Conservation (phyloP, 2,113 vertebrate genomes). For the Paramisgurnus dabryanus region DNA sequence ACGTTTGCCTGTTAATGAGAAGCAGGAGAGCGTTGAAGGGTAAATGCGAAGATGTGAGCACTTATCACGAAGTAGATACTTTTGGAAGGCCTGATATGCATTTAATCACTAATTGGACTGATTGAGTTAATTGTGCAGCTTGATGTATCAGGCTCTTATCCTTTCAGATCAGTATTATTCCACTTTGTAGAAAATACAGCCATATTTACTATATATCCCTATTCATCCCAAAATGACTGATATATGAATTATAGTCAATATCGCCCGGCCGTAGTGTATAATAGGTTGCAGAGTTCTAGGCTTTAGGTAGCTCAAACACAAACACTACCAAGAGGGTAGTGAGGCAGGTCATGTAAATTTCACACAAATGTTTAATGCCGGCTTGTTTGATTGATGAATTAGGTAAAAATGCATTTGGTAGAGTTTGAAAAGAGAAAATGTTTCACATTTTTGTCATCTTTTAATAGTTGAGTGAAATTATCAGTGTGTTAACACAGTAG, state of each 20-base stretch:
- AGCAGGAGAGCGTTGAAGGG: not conserved
- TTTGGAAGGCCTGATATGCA: not conserved
- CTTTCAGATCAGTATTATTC: no score
- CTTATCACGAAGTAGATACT: slow-evolving; percentile 7
- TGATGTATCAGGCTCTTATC: not conserved
- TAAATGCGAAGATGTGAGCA: not conserved
- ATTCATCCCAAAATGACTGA: no score
- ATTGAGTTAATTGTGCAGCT: slow-evolving; percentile 13
- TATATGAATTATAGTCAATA: no score
- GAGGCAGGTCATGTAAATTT: not conserved
- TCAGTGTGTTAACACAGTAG: not conserved
- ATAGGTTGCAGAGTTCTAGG: slow-evolving; percentile 4
- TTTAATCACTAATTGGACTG: slow-evolving; percentile 1
- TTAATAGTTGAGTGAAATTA: slow-evolving; percentile 7
- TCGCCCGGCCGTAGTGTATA: not conserved
- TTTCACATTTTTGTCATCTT: not conserved
- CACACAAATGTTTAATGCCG: not conserved
- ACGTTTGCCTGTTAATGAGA: slow-evolving; percentile 28
- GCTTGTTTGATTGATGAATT: slow-evolving; percentile 6
- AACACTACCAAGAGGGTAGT: not conserved
- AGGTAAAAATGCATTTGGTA: not conserved
- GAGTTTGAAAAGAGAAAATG: not conserved
- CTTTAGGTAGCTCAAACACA: not conserved
- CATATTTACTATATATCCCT: no score
- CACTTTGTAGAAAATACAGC: no score